Evolutionary conservation across 1,140 invertebrate species (phyloP).

Genomic region (Ips nitidus): DNA sequence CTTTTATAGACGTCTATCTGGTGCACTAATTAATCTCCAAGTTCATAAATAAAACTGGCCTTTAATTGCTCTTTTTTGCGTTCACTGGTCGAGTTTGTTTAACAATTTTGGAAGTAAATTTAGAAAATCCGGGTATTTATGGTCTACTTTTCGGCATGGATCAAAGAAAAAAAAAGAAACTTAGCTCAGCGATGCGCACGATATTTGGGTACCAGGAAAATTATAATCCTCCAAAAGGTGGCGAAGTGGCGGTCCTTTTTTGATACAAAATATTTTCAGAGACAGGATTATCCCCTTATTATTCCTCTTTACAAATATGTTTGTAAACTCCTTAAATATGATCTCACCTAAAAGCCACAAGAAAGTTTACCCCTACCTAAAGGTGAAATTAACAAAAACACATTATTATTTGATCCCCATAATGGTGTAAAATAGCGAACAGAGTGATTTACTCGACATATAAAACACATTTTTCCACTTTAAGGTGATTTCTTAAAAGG

Average conservation of each 20-base stretch:
- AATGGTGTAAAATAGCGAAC: background rate
- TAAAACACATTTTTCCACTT: slow-evolving; percentile 19
- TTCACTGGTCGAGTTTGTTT: too few species aligned
- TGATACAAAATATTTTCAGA: slow-evolving; percentile 12
- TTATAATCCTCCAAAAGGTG: slow-evolving; percentile 12
- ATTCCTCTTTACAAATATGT: background rate
- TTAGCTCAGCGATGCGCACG: slow-evolving; percentile 8
- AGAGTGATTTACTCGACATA: slow-evolving; percentile 1
- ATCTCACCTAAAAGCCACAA: background rate
- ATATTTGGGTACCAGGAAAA: slow-evolving; percentile 12
- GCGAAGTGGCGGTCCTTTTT: slow-evolving; percentile 16
- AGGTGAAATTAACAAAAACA: too few species aligned
- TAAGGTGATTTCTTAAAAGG: slow-evolving; percentile 8
- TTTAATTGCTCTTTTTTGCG: slow-evolving; percentile 17
- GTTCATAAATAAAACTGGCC: slow-evolving; percentile 35
- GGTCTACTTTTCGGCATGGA: too few species aligned
- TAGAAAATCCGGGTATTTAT: too few species aligned
- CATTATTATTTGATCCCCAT: too few species aligned
- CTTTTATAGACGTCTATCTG: slow-evolving; percentile 39
- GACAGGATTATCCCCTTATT: background rate
- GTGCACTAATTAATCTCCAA: slow-evolving; percentile 35
- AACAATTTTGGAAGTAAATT: too few species aligned
- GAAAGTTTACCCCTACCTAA: too few species aligned
- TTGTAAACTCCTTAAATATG: background rate
- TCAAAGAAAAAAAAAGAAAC: too few species aligned